phyloP scores from a whole-genome alignment of 1,140 invertebrate species.

The Lasioglossum albipes region DNA sequence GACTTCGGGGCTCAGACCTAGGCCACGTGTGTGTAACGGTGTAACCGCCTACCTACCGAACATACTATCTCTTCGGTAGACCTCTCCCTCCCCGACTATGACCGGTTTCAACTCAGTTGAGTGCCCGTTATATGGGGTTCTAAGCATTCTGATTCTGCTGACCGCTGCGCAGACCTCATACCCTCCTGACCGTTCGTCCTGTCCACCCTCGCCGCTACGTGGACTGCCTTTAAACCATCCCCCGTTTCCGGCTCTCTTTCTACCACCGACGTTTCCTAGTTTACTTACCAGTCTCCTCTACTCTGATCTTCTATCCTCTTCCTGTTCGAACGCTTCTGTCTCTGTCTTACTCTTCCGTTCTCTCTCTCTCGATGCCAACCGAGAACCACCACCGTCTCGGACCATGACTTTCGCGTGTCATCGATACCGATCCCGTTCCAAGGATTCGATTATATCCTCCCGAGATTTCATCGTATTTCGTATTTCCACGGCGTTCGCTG shows the following conservation, averaged over 20 bases:
- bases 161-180: conserved; percentile 61
- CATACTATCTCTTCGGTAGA: no score
- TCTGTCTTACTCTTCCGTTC: no score
- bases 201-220: conserved; percentile 59
- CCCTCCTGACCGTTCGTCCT: conserved; percentile 28
- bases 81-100: conserved; percentile 7
- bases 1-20: conserved; percentile 16
- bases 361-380: no score
- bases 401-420: conserved; percentile 6
- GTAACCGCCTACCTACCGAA: conserved; percentile 40
- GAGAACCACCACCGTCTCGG: neutral
- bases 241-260: conserved; percentile 39
- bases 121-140: conserved; percentile 73
- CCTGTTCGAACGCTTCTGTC: no score
- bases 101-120: conserved; percentile 65
- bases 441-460: neutral
- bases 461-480: neutral
- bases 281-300: conserved; percentile 17
- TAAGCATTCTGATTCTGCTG: conserved; percentile 76
- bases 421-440: conserved; percentile 29
- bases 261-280: conserved; percentile 12
- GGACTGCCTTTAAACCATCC: conserved; percentile 70
- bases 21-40: conserved; percentile 29
- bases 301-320: no score
- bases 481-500: neutral